Evolutionary conservation across 2,113 vertebrate genomes (phyloP).

Genomic region (Scalopus aquaticus): DNA sequence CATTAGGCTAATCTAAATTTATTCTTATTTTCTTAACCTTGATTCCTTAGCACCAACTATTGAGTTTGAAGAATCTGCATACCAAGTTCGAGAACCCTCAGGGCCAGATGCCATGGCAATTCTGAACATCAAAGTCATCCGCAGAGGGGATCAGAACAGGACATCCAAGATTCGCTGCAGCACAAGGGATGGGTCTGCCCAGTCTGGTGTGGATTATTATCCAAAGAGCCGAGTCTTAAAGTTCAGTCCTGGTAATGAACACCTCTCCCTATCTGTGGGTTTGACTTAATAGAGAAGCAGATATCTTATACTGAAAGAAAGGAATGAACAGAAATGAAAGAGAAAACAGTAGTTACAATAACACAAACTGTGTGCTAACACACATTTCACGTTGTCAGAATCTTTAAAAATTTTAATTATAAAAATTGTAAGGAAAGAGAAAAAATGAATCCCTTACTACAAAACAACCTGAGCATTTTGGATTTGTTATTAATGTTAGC

Average conservation of each 20-base stretch:
- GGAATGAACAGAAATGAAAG: neutral
- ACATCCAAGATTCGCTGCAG: slow-evolving; percentile 98
- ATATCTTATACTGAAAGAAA: slow-evolving; percentile 5
- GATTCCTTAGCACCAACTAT: slow-evolving; percentile 89
- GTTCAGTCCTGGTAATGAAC: slow-evolving; percentile 92
- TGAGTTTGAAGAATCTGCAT: slow-evolving; percentile 93
- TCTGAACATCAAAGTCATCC: slow-evolving; percentile 91
- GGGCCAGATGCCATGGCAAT: slow-evolving; percentile 91
- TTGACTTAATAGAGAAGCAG: neutral
- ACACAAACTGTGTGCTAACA: neutral
- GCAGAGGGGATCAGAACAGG: slow-evolving; percentile 94
- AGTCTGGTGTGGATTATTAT: slow-evolving; percentile 97
- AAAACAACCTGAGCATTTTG: neutral
- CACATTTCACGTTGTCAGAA: neutral
- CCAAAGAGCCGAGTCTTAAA: slow-evolving; percentile 96
- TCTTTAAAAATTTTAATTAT: neutral
- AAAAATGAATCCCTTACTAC: neutral
- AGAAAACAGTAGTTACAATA: neutral
- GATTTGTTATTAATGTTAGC: neutral
- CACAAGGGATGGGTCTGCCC: slow-evolving; percentile 97
- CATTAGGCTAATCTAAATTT: neutral
- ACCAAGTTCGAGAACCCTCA: slow-evolving; percentile 94
- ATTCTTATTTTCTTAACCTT: neutral
- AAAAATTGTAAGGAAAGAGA: neutral
- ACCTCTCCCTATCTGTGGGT: neutral